Evolutionary conservation across 2,888 invertebrate species (phyloP).

Genomic region (Meganola albula): DNA sequence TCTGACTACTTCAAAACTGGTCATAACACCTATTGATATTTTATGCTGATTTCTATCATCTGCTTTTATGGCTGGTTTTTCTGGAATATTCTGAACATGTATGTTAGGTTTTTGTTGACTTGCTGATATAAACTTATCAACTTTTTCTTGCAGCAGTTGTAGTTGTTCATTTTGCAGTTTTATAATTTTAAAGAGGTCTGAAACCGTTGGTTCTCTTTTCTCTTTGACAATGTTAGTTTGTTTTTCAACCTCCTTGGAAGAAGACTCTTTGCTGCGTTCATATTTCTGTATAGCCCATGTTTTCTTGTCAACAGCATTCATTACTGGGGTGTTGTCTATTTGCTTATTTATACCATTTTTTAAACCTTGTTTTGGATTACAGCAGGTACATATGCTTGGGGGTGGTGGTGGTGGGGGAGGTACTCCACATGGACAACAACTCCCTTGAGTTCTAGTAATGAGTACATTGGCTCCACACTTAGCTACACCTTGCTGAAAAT

Average conservation of each 20-base stretch:
- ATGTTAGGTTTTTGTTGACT: slow-evolving; percentile 34
- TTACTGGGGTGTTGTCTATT: slow-evolving; percentile 16
- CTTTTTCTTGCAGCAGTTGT: slow-evolving; percentile 79
- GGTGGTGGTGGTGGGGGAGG: slow-evolving; percentile 19
- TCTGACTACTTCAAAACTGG: slow-evolving; percentile 81
- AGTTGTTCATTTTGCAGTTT: slow-evolving; percentile 83
- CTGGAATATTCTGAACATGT: slow-evolving; percentile 41
- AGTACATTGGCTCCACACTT: slow-evolving; percentile 5
- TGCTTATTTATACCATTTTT: slow-evolving; percentile 23
- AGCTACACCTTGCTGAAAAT: background rate
- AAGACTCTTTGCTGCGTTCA: slow-evolving; percentile 41
- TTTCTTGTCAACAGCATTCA: slow-evolving; percentile 56
- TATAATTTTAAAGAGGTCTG: slow-evolving; percentile 80
- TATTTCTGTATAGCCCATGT: slow-evolving; percentile 56
- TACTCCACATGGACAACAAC: slow-evolving; percentile 20
- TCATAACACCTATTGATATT: slow-evolving; percentile 84
- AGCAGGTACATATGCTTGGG: slow-evolving; percentile 25
- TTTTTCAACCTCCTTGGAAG: slow-evolving; percentile 47
- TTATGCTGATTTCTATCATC: slow-evolving; percentile 63
- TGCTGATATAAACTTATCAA: slow-evolving; percentile 71
- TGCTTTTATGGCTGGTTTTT: slow-evolving; percentile 49
- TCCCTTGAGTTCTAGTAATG: slow-evolving; percentile 13
- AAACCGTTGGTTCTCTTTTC: slow-evolving; percentile 72
- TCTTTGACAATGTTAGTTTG: slow-evolving; percentile 49
- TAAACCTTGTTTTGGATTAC: slow-evolving; percentile 16